phyloP scores from a whole-genome alignment of 2,113 vertebrate genomes.

The Mohoua ochrocephala region DNA sequence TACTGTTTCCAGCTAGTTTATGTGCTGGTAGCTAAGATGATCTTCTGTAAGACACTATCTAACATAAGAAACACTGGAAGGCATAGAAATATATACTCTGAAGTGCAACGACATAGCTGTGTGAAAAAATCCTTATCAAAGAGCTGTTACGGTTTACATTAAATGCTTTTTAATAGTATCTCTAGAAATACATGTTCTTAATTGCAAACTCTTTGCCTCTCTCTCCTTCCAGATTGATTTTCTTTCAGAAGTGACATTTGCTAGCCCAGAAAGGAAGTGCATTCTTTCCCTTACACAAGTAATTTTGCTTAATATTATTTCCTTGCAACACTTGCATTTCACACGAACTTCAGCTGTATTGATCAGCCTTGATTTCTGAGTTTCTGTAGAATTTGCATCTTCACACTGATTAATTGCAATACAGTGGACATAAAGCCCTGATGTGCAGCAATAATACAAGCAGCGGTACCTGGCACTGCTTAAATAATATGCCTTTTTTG shows the following conservation, averaged over 20 bases:
- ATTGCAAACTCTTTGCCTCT: neutral
- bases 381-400: neutral
- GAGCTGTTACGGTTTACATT: neutral
- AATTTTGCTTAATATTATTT: neutral
- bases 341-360: neutral
- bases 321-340: neutral
- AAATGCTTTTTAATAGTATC: neutral
- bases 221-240: neutral
- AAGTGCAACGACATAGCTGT: fast-evolving
- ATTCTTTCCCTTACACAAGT: neutral
- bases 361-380: neutral
- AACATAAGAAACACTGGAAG: neutral
- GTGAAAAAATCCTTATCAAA: neutral
- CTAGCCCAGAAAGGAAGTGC: neutral
- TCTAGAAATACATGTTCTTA: neutral
- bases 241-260: neutral
- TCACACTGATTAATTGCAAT: neutral
- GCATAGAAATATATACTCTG: neutral
- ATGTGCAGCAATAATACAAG: neutral
- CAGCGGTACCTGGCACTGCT: neutral
- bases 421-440: neutral
- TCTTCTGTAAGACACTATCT: neutral
- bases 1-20: neutral
- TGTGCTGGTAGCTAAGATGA: neutral
- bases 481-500: neutral